Evolutionary conservation across 2,113 vertebrate species (phyloP), one percentile per base, ranked within the genome.

Genomic region (Rutilus rutilus): DNA sequence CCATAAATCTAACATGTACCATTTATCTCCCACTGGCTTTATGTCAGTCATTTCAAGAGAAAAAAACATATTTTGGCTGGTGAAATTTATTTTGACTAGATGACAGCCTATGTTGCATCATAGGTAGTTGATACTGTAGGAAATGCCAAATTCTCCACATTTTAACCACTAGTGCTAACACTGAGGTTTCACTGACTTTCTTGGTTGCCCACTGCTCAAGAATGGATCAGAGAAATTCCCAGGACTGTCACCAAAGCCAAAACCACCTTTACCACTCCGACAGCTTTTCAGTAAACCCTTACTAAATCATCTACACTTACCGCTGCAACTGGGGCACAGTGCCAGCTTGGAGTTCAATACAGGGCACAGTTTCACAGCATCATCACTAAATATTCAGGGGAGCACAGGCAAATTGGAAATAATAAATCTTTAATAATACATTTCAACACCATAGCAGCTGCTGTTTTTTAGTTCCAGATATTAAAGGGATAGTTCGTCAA

Each of bases 111-210:
- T 71, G 36, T 50, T 64, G 54, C 69, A 64, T 84, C 39, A 77
- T 76, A 30, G 42, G 17, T 77, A 65, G 75, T 6, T 30, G 73
- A 42, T 71, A 6, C 19, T 42, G 19, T 42, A 33, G 81, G 81
- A 83, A 85, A 77, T 21, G 14, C 7, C 57, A 21, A n/a, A 19
- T 77, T 47, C 27, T 47, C 42, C 39, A 85, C 25, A 50, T 33
- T 33, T 12, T 77, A 62, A 52, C 57, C 59, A 76, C 25, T 33
- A 14, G 75, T 15, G 33, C n/a, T 50, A 78, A 50, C 74, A 25
- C 21, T 60, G 74, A 60, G 52, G 64, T 87, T 69, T 83, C 23
- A 73, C 76, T 78, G 71, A 54, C 33, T 36, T 73, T 21, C 47
- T 73, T n/a, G 47, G 4, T 12, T 79, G 75, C 75, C 36, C 50